Evolutionary conservation across 2,888 invertebrate species (phyloP).

Genomic region (Panopea generosa): DNA sequence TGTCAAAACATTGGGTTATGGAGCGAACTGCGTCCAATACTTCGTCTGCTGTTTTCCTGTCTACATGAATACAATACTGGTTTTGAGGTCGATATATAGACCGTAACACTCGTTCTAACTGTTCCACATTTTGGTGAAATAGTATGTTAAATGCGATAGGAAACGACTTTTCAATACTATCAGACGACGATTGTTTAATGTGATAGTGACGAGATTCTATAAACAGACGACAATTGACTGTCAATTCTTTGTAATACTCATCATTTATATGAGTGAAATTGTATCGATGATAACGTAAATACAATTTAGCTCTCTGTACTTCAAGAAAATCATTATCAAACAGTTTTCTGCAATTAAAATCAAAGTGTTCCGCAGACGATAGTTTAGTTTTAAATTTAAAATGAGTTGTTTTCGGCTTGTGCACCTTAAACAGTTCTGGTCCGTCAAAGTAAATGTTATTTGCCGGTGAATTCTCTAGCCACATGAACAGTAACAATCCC

Average conservation of each 20-base stretch:
- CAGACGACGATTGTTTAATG: too few species aligned
- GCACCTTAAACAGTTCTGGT: conserved; percentile 22
- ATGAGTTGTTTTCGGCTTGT: neutral
- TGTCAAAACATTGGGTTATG: conserved; percentile 77
- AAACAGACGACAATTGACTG: conserved; percentile 56
- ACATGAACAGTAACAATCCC: conserved; percentile 25
- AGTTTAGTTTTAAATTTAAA: neutral
- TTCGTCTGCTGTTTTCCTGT: conserved; percentile 66
- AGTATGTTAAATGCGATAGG: conserved; percentile 82
- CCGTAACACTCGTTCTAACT: conserved; percentile 78
- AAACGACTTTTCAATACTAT: conserved; percentile 68
- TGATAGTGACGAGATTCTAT: conserved; percentile 48
- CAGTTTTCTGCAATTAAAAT: conserved; percentile 55
- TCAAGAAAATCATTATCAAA: conserved; percentile 59
- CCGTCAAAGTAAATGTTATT: conserved; percentile 37
- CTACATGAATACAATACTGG: conserved; percentile 83
- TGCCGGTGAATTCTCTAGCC: conserved; percentile 27
- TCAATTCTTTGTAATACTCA: conserved; percentile 25
- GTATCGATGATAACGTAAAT: conserved; percentile 20
- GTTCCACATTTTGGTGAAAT: conserved; percentile 75
- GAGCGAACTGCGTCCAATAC: conserved; percentile 63
- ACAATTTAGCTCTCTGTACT: conserved; percentile 36
- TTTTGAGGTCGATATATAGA: conserved; percentile 82
- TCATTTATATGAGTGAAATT: conserved; percentile 31
- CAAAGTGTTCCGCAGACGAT: conserved; percentile 3